These are phyloP conservation scores for Torymus aiolomorphi DNA, from an alignment of 2,888 invertebrate genomes.

Conservation along the genomic window DNA sequence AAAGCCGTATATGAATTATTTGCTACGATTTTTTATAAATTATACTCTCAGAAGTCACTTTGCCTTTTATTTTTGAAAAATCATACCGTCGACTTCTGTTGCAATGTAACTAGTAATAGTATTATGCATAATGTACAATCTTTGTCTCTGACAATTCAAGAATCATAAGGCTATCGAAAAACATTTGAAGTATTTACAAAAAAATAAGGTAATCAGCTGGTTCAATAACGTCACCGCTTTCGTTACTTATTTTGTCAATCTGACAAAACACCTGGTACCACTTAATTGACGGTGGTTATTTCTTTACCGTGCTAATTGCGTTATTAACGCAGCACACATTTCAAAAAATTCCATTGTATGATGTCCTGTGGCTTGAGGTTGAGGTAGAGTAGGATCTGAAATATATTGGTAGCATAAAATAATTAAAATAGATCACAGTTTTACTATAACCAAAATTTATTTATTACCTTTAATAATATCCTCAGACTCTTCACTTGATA, in stretches of 20 bases:
- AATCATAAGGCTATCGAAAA: slow-evolving; percentile 51
- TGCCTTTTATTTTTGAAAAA: slow-evolving; percentile 47
- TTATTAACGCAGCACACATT: slow-evolving; percentile 99
- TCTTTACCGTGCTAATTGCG: slow-evolving; percentile 93
- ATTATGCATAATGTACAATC: slow-evolving; percentile 55
- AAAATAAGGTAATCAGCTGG: slow-evolving; percentile 47
- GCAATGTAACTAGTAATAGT: slow-evolving; percentile 42
- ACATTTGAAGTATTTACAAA: slow-evolving; percentile 55
- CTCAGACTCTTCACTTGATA: slow-evolving; percentile 85
- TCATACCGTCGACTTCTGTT: slow-evolving; percentile 39
- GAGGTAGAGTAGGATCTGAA: slow-evolving; percentile 59
- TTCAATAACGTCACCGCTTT: slow-evolving; percentile 36
- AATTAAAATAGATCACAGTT: slow-evolving; percentile 3
- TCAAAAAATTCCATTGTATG: slow-evolving; percentile 99
- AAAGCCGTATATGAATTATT: slow-evolving; percentile 56
- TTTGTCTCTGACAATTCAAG: slow-evolving; percentile 48
- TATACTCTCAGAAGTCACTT: slow-evolving; percentile 40
- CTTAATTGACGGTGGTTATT: slow-evolving; percentile 24
- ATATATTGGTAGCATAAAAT: slow-evolving; percentile 14
- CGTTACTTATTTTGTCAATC: slow-evolving; percentile 49
- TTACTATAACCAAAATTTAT: background rate
- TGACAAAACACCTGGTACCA: slow-evolving; percentile 45
- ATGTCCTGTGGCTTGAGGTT: slow-evolving; percentile 78
- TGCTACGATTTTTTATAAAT: slow-evolving; percentile 55
- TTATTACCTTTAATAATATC: slow-evolving; percentile 71